phyloP scores from a whole-genome alignment of 2,113 vertebrate species.

The Emydura subglobosa region DNA sequence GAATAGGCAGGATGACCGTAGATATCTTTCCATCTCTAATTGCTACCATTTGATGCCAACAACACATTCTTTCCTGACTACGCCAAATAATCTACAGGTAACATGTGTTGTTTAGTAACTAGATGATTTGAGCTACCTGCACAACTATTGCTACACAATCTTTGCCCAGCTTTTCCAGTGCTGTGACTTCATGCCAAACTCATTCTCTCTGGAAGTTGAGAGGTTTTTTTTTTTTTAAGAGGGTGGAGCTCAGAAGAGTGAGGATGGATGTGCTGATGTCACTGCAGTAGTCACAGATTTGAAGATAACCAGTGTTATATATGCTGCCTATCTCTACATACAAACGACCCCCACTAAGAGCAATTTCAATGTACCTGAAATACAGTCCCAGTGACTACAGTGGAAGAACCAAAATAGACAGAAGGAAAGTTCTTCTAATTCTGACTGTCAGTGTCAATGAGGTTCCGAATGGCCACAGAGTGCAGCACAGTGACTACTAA shows the following conservation, averaged over 20 bases:
- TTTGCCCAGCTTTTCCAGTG: constrained; percentile 56
- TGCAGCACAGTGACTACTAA: constrained; percentile 5
- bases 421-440: not conserved
- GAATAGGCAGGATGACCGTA: constrained; percentile 62
- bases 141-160: constrained; percentile 66
- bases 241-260: not conserved
- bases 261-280: not conserved
- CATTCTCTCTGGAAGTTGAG: constrained; percentile 36
- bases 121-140: constrained; percentile 57
- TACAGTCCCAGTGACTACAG: constrained; percentile 7
- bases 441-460: not conserved
- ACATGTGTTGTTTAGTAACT: constrained; percentile 55
- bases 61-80: constrained; percentile 71
- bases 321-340: not conserved
- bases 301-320: not conserved
- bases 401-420: not conserved
- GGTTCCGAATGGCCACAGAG: not conserved
- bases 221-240: constrained; percentile 33
- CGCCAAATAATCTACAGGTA: constrained; percentile 56
- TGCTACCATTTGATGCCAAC: constrained; percentile 66
- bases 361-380: constrained; percentile 7
- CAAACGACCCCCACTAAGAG: not conserved
- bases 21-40: constrained; percentile 71
- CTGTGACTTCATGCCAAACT: constrained; percentile 35
- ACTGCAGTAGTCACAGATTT: not conserved